Conservation (phyloP, 1,140 invertebrate genomes). For the Formica exsecta region DNA sequence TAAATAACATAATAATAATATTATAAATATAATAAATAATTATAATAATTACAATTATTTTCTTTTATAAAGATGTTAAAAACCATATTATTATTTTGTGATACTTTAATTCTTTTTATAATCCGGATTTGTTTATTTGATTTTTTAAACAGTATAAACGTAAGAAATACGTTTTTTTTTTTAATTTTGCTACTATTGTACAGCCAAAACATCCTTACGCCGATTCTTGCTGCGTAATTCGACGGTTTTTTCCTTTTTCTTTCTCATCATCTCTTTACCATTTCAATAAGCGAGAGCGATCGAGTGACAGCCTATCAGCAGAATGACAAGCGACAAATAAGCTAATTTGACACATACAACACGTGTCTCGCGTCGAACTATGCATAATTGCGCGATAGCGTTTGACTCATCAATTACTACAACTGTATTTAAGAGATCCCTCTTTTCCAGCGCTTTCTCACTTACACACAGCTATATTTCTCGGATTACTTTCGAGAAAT, state of each 20-base stretch:
- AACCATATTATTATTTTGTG: too few species aligned
- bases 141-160: too few species aligned
- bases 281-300: not conserved
- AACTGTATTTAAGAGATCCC: slow-evolving; percentile 32
- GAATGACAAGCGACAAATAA: not conserved
- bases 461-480: slow-evolving; percentile 22
- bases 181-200: too few species aligned
- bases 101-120: too few species aligned
- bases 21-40: too few species aligned
- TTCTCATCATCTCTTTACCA: not conserved
- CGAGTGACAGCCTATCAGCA: slow-evolving; percentile 20
- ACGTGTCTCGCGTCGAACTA: not conserved
- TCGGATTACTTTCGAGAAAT: slow-evolving; percentile 49
- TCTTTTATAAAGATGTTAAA: too few species aligned
- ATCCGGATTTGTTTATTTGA: too few species aligned
- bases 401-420: slow-evolving; percentile 54
- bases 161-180: too few species aligned
- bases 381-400: slow-evolving; percentile 11
- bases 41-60: too few species aligned
- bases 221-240: not conserved
- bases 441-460: not conserved
- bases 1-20: too few species aligned
- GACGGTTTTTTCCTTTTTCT: not conserved
- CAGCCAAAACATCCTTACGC: too few species aligned
- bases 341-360: slow-evolving; percentile 19